phyloP scores from a whole-genome alignment of 2,888 invertebrate genomes.

The Lagria hirta region DNA sequence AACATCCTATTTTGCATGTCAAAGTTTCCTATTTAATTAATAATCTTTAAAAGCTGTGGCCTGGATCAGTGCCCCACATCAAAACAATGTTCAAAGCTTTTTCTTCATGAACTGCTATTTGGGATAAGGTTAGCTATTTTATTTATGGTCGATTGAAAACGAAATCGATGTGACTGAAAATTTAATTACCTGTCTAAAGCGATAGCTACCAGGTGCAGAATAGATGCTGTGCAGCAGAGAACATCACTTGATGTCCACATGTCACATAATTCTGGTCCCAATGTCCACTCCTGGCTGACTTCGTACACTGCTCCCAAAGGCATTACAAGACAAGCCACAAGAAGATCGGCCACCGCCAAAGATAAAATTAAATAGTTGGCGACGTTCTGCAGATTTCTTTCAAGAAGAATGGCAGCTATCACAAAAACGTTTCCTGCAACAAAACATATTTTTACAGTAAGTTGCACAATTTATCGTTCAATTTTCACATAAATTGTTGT shows the following conservation, averaged over 20 bases:
- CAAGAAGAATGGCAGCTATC: constrained; percentile 87
- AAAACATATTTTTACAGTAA: too few relatives aligned
- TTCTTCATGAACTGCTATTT: constrained; percentile 7
- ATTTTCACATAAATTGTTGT: too few relatives aligned
- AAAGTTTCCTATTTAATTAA: too few relatives aligned
- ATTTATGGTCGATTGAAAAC: constrained; percentile 5
- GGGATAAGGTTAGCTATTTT: constrained; percentile 8
- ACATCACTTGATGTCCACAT: constrained; percentile 95
- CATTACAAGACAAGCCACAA: constrained; percentile 84
- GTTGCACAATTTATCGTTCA: too few relatives aligned
- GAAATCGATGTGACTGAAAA: constrained; percentile 4
- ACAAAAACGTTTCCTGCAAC: constrained; percentile 90
- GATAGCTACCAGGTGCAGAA: constrained; percentile 78
- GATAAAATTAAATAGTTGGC: constrained; percentile 90
- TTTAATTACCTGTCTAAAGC: constrained; percentile 72
- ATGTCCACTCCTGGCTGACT: constrained; percentile 74
- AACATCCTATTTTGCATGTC: too few relatives aligned
- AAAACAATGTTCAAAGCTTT: constrained; percentile 21
- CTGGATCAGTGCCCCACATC: constrained; percentile 13
- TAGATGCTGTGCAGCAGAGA: constrained; percentile 84
- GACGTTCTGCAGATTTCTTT: constrained; percentile 82
- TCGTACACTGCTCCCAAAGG: constrained; percentile 77
- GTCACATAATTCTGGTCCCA: constrained; percentile 87
- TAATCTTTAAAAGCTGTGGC: constrained; percentile 17
- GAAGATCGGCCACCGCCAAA: constrained; percentile 86